These are phyloP conservation scores for Syrista parreyssii DNA, from an alignment of 2,888 invertebrate species.

Conservation along the genomic window DNA sequence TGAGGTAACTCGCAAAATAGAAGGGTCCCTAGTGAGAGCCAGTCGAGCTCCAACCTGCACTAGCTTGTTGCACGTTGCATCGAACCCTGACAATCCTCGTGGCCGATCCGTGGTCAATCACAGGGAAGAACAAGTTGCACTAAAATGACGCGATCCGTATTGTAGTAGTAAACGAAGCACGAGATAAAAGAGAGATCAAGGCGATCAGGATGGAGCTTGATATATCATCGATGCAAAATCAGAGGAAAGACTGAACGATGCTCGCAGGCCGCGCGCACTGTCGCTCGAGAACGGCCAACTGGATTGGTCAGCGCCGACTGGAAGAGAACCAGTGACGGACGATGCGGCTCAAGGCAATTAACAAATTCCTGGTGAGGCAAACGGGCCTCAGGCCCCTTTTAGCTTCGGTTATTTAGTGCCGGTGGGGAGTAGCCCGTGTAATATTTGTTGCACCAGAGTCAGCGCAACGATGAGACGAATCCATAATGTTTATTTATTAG, in stretches of 20 bases:
- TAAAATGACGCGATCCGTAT: not conserved
- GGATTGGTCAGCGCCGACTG: not conserved
- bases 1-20: not conserved
- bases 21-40: not conserved
- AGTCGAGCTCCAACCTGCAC: not conserved
- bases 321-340: not conserved
- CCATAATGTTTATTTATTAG: not conserved
- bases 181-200: not conserved
- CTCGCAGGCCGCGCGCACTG: not conserved
- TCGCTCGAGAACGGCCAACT: not conserved
- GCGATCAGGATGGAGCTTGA: not conserved
- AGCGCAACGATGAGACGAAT: not conserved
- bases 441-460: not conserved
- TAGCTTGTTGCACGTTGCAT: not conserved
- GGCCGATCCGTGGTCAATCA: not conserved
- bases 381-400: not conserved
- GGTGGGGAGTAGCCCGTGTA: not conserved
- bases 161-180: not conserved
- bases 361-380: not conserved
- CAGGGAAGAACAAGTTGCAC: not conserved
- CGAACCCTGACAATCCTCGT: not conserved
- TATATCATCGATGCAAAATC: not conserved
- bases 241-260: not conserved
- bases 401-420: not conserved
- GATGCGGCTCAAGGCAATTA: not conserved